These are phyloP conservation scores for Sipha maydis DNA, from an alignment of 2,888 invertebrate species.

Conservation along the genomic window DNA sequence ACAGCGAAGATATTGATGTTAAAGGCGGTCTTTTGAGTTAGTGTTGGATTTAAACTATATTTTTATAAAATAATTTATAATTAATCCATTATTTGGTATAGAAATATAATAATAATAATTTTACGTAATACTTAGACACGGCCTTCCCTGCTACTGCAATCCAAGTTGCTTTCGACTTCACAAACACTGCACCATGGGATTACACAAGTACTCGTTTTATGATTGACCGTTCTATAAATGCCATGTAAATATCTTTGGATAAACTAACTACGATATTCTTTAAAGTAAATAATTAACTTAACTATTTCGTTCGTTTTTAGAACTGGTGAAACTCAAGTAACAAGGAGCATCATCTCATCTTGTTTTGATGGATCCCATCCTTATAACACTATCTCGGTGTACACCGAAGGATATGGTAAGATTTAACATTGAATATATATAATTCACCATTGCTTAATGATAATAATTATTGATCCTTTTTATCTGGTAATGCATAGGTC, in stretches of 20 bases:
- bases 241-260: background rate
- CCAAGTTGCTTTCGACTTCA: background rate
- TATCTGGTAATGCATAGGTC: background rate
- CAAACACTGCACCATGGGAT: background rate
- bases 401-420: background rate
- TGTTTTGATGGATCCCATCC: background rate
- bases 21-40: constrained; percentile 5
- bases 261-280: background rate
- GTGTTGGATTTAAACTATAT: background rate
- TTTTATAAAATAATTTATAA: background rate
- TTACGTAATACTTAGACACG: background rate
- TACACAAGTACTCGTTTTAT: background rate
- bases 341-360: background rate
- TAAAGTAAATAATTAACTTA: background rate
- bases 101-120: background rate
- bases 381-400: background rate
- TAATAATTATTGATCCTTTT: background rate
- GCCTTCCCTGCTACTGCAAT: background rate
- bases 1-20: background rate
- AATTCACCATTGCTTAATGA: background rate
- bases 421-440: background rate
- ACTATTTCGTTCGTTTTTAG: background rate
- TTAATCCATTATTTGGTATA: too few species aligned
- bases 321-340: background rate
- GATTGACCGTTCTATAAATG: background rate